Conservation (phyloP, 2,888 invertebrate genomes). For the Xestia ashworthii region DNA sequence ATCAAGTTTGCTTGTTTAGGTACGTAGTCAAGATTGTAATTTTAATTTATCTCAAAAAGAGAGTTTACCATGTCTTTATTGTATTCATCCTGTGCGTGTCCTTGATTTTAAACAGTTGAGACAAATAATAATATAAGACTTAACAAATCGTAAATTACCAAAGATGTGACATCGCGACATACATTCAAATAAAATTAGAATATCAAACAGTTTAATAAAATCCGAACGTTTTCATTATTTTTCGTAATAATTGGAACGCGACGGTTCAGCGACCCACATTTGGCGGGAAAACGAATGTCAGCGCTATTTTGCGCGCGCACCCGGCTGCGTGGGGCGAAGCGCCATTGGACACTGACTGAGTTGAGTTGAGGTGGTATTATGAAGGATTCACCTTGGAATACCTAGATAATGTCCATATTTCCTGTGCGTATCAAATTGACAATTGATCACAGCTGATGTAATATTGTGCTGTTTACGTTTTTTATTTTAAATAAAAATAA, state of each 20-base stretch:
- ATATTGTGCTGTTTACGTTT: background rate
- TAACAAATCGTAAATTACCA: slow-evolving; percentile 71
- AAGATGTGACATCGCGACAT: slow-evolving; percentile 75
- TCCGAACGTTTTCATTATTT: slow-evolving; percentile 67
- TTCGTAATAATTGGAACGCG: slow-evolving; percentile 72
- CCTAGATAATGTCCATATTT: slow-evolving; percentile 39
- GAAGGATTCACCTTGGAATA: slow-evolving; percentile 73
- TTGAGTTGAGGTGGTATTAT: slow-evolving; percentile 51
- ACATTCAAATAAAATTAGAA: slow-evolving; percentile 45
- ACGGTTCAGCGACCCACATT: slow-evolving; percentile 77
- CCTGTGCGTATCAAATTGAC: slow-evolving; percentile 32
- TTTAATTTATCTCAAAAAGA: background rate
- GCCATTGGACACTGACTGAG: slow-evolving; percentile 72
- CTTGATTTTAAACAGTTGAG: background rate
- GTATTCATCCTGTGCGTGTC: background rate
- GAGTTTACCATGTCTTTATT: slow-evolving; percentile 27
- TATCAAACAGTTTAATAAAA: slow-evolving; percentile 51
- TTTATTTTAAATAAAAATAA: no score
- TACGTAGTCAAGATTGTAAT: no score
- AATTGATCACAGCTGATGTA: slow-evolving; percentile 1
- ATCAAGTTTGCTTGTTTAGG: slow-evolving; percentile 2
- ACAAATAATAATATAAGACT: background rate
- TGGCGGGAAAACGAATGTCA: slow-evolving; percentile 84
- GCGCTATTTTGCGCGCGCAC: slow-evolving; percentile 81
- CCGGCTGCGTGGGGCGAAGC: slow-evolving; percentile 68